Percentiles rank a stretch among this genome's conserved stretches.
phyloP scores from a whole-genome alignment of 2,888 invertebrate species.

The Eubasilissa splendida region DNA sequence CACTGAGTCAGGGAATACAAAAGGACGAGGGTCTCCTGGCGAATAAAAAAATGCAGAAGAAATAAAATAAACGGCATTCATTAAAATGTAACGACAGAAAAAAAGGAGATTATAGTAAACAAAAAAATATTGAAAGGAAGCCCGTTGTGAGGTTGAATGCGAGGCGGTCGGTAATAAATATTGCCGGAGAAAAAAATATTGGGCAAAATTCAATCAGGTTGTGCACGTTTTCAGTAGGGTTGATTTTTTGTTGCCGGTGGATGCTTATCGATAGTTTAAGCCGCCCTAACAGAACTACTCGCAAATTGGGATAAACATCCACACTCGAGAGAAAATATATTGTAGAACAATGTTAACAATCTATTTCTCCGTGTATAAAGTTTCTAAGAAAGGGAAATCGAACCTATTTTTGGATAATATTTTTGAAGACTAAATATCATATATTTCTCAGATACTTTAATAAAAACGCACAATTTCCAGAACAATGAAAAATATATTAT shows the following conservation, averaged over 20 bases:
- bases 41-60: constrained; percentile 51
- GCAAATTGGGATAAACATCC: constrained; percentile 16
- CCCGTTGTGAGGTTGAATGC: constrained; percentile 47
- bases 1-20: constrained; percentile 43
- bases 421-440: no score
- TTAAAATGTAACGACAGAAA: constrained; percentile 58
- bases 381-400: no score
- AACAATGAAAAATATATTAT: no score
- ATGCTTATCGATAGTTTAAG: constrained; percentile 34
- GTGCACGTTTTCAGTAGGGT: constrained; percentile 28
- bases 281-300: constrained; percentile 25
- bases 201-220: constrained; percentile 40
- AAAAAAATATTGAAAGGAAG: constrained; percentile 52
- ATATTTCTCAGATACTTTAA: no score
- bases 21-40: constrained; percentile 44
- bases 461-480: no score
- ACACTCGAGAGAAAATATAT: constrained; percentile 11
- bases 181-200: constrained; percentile 49
- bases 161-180: constrained; percentile 56
- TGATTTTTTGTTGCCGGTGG: constrained; percentile 37
- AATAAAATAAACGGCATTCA: constrained; percentile 59
- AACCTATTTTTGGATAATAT: no score
- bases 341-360: constrained; percentile 10
- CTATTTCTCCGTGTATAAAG: no score
- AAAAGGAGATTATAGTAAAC: constrained; percentile 54